Base-by-base conservation (phyloP, 2,888 invertebrate genomes). In the Ormyrus rosae region DNA sequence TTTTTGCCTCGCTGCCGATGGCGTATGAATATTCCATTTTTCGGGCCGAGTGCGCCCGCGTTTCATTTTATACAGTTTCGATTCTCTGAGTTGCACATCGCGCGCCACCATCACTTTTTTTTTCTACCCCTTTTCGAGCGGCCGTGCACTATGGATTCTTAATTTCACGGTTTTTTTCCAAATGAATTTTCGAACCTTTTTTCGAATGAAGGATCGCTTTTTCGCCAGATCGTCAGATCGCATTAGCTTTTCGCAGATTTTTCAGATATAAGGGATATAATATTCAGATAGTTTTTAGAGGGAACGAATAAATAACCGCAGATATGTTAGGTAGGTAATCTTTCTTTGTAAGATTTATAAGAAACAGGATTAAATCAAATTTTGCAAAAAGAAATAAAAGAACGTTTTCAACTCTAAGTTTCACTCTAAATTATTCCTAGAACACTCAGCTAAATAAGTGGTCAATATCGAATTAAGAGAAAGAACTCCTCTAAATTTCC, bases 11-110 rank as follows among this genome's bases (percentile, higher is more conserved):
- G 48, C 0, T 48, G 64, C 48, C 6, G 11, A 7, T 19, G 46
- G n/a, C 34, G 46, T 71, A 78, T 78, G 78, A 78, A 78, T 78
- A 78, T 78, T 78, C 72, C 68, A 73, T 78, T 78, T 68, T 78
- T 61, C 60, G 60, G 34, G 34, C 34, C 34, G 34, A 34, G 34
- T 34, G 34, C 34, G 34, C 34, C 34, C 34, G 45, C 13, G 72
- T 19, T 73, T 73, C 68, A 53, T 71, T 78, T 67, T 67, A 72
- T 70, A 55, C 69, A 56, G 77, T 77, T 77, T 77, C 77, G 77
- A 53, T 55, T 69, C 65, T 64, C 19, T 51, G 34, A 34, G 34
- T 34, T 4, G 34, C 34, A 34, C 34, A 3, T 34, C 34, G 19
- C 45, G 50, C 50, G 50, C 34, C 34, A 34, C 34, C 34, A 34